These are phyloP conservation scores for Typhlichthys subterraneus DNA, from an alignment of 2,797 vertebrate genomes.

Conservation along the genomic window DNA sequence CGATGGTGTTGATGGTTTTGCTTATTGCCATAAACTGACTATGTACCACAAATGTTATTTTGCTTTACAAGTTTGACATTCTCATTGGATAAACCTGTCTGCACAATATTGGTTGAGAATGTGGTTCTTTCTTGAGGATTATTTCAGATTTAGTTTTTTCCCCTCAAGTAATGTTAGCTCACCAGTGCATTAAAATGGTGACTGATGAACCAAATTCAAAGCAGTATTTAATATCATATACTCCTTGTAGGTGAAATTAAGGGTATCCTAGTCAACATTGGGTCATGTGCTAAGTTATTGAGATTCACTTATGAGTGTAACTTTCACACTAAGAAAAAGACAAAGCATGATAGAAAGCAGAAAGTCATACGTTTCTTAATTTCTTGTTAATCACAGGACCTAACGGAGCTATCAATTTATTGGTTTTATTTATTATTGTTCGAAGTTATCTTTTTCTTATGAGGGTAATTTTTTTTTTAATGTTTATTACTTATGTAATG, in stretches of 20 bases:
- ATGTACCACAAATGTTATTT: slow-evolving; percentile 14
- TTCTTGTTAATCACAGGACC: neutral
- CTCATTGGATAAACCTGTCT: slow-evolving; percentile 4
- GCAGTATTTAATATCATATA: neutral
- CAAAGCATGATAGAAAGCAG: too few relatives aligned
- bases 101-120: slow-evolving; percentile 13
- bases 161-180: neutral
- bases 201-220: neutral
- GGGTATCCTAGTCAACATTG: neutral
- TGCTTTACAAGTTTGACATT: slow-evolving; percentile 30
- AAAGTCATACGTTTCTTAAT: neutral
- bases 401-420: neutral
- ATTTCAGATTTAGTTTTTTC: too few relatives aligned
- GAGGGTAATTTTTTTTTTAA: too few relatives aligned
- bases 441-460: too few relatives aligned
- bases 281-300: neutral
- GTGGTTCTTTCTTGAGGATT: neutral
- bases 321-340: neutral
- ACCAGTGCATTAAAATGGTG: neutral
- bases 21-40: slow-evolving; percentile 9
- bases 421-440: neutral
- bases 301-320: neutral
- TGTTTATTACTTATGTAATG: too few relatives aligned
- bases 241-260: slow-evolving; percentile 1
- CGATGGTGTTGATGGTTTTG: slow-evolving; percentile 17